Evolutionary conservation across 2,797 vertebrate species (phyloP).

Genomic region (Diglossa cyanea): DNA sequence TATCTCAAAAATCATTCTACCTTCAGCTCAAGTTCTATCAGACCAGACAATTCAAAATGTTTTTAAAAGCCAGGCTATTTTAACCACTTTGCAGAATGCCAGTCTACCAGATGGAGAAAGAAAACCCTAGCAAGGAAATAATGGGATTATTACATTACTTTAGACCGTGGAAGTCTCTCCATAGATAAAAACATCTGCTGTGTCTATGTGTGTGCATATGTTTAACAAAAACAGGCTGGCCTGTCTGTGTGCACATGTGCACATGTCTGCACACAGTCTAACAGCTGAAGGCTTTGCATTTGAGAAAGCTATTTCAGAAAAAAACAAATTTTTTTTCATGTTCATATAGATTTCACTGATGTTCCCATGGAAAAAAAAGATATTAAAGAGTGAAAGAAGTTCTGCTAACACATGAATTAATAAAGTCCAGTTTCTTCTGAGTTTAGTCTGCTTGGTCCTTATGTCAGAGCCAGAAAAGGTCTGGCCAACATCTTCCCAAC

Average conservation of each 20-base stretch:
- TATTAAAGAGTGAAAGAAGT: background rate
- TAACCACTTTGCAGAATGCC: background rate
- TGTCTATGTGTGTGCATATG: too few species aligned
- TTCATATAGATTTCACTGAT: background rate
- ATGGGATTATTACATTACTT: background rate
- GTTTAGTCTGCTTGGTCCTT: background rate
- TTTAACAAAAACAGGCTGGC: background rate
- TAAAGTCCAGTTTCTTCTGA: background rate
- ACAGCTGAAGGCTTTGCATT: background rate
- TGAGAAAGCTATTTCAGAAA: background rate
- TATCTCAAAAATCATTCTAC: conserved; percentile 1
- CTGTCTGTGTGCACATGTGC: background rate
- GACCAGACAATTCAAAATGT: background rate
- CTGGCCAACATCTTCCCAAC: background rate
- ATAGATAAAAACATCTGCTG: background rate
- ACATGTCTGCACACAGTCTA: background rate
- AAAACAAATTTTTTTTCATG: accelerated
- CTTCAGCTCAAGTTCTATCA: background rate
- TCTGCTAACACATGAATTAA: background rate
- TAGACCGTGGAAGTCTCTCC: background rate
- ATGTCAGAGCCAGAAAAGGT: background rate
- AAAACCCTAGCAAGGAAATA: background rate
- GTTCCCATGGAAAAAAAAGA: background rate
- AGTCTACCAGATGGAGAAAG: background rate
- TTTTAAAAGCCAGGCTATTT: background rate